Conservation (phyloP, 2,113 vertebrate genomes). For the Pristiophorus japonicus region DNA sequence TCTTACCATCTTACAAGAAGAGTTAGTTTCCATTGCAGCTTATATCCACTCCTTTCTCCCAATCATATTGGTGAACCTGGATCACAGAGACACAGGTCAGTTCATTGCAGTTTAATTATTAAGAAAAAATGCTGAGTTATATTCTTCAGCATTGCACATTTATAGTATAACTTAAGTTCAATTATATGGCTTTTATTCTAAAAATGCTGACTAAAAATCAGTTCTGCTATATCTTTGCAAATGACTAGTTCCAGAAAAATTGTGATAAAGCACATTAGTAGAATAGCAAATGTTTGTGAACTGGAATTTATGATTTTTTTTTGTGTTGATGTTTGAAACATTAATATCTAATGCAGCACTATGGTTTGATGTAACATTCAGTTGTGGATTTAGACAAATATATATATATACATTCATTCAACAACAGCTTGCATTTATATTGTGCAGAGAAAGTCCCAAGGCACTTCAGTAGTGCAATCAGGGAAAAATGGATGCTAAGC, state of each 20-base stretch:
- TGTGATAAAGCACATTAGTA: background rate
- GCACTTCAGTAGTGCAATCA: background rate
- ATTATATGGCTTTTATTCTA: background rate
- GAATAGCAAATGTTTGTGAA: background rate
- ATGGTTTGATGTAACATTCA: background rate
- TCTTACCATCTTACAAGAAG: slow-evolving; percentile 83
- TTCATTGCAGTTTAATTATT: slow-evolving; percentile 3
- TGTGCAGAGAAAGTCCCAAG: background rate
- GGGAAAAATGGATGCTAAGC: background rate
- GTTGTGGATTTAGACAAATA: background rate
- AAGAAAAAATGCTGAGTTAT: background rate
- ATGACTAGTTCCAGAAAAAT: background rate
- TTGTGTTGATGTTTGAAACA: background rate
- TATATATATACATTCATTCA: background rate
- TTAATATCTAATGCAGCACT: background rate
- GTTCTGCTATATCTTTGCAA: background rate
- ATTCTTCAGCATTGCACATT: background rate
- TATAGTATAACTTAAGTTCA: background rate
- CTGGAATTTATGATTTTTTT: background rate
- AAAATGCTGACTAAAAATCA: background rate
- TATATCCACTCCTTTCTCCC: slow-evolving; percentile 86
- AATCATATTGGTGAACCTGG: slow-evolving; percentile 77
- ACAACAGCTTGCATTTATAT: background rate
- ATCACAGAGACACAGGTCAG: slow-evolving; percentile 81
- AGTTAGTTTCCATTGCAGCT: slow-evolving; percentile 78